Base-by-base conservation (phyloP, 2,888 invertebrate species). In the Meandrusa payeni region DNA sequence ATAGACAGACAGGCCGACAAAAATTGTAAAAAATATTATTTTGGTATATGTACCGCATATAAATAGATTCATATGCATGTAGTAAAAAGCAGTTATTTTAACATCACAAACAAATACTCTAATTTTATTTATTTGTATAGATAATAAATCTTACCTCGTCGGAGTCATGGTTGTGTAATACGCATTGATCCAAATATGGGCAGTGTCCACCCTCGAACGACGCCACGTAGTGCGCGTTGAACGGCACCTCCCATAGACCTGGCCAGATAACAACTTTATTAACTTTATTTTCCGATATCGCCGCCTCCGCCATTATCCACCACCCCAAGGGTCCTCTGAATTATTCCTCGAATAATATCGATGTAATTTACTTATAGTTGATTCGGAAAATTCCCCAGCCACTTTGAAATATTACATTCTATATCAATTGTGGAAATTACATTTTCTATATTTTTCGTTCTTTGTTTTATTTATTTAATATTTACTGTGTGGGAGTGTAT, bases 161-260 rank as follows among this genome's bases (percentile, higher is more conserved):
- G 2, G 91, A 86, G 64, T 96, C 95, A 66, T 96, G 94, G 73
- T 95, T 96, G 69, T 96, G 96, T 29, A 97, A 89, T 0, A 97
- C 97, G 71, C 96, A 97, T 76, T 97, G 96, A 75, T 97, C 97
- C 69, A 97, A 82, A 64, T 96, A 97, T 1, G 96, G 96, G 59
- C 97, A 97, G 64, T 96, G 96, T 5, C 97, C 97, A 24, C 97
- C 97, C 81, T 96, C 96, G 57, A 91, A 97, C 19, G 93, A 92
- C 66, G 95, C 95, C 2, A 96, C 93, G 70, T 93, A 96, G 76
- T 97, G 96, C 27, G 96, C 93, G 69, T 97, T 97, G 64, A 97
- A 82, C 1, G 97, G 97, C 20, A 97, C 91, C 82, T 97, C 96
- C 97, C 97, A 97, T n/a, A 96, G 90, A 57, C 94, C 94, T 93